Base-by-base conservation (phyloP, 2,888 invertebrate genomes). In the Ferdinandea cuprea region DNA sequence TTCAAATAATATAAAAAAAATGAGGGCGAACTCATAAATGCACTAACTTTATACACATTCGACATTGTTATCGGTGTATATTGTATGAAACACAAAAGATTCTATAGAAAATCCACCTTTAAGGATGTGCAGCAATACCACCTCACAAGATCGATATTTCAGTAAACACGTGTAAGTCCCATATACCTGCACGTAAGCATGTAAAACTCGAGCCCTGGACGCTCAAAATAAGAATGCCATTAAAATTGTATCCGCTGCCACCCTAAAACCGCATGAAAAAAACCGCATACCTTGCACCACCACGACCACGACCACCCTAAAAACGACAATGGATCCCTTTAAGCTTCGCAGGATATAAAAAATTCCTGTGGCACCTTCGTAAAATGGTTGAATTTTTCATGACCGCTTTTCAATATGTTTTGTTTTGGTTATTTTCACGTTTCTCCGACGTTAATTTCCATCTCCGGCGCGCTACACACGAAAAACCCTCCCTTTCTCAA, bases 331-430 rank as follows among this genome's bases (percentile, higher is more conserved):
- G 59, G 54, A 37, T 46, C 44, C 65, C 69, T 69, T 63, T 30
- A 71, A 74, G 63, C 59, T 19, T 8, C 44, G 32, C 17, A 69
- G 77, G 77, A 52, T 72, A 77, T 77, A 77, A 77, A 77, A 56
- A 81, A 72, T 54, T 81, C 81, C 66, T 71, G 81, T 65, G 77
- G 77, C 71, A 77, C 81, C 77, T 77, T 81, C 77, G 61, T 81
- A 77, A 81, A 81, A 71, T 61, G 77, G 46, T 77, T 81, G 81
- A 81, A 81, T 81, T 77, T 81, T 81, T 81, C 77, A 81, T 81
- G 77, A 72, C 77, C 71, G 71, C 77, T 71, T 81, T 81, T 77
- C 81, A 77, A 81, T 81, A 81, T 77, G 81, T 81, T 77, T 77
- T 81, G 44, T 28, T 30, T 44, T 44, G 59, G 48, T 42, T 66